Evolutionary conservation across 2,113 vertebrate genomes (phyloP).

Genomic region (Platichthys stellatus): DNA sequence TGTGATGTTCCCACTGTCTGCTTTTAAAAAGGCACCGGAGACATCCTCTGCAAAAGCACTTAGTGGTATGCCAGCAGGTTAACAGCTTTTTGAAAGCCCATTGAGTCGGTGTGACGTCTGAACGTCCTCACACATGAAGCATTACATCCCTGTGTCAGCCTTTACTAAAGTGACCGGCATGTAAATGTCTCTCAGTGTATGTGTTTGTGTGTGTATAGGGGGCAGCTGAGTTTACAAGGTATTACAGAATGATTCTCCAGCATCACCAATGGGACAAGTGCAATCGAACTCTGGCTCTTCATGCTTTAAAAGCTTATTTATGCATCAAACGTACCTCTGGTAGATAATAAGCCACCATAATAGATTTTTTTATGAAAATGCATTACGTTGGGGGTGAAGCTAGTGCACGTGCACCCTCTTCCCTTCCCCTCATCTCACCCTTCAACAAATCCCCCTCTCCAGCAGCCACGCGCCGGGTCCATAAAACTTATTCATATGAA

Average conservation of each 20-base stretch:
- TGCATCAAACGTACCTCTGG: constrained; percentile 68
- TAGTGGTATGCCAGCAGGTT: constrained; percentile 65
- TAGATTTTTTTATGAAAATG: constrained; percentile 75
- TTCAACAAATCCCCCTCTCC: constrained; percentile 53
- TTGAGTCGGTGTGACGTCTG: constrained; percentile 64
- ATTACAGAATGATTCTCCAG: constrained; percentile 49
- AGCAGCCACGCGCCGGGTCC: constrained; percentile 44
- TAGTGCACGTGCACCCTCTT: constrained; percentile 25
- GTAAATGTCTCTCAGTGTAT: constrained; percentile 15
- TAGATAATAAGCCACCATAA: constrained; percentile 70
- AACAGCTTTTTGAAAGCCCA: constrained; percentile 65
- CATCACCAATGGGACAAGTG: constrained; percentile 65
- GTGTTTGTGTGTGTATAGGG: neutral
- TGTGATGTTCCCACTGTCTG: constrained; percentile 40
- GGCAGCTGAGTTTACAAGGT: constrained; percentile 24
- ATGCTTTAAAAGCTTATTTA: constrained; percentile 76
- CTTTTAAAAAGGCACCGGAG: constrained; percentile 49
- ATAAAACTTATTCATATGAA: constrained; percentile 72
- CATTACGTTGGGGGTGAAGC: constrained; percentile 56
- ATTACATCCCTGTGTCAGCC: constrained; percentile 54
- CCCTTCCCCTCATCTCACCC: constrained; percentile 35
- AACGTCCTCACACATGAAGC: constrained; percentile 45
- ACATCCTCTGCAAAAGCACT: constrained; percentile 43
- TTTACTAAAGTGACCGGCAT: constrained; percentile 50
- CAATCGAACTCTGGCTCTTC: constrained; percentile 70